Evolutionary conservation across 53 echinoderm and acorn worm species (phyloP).

Genomic region (Antedon mediterranea): DNA sequence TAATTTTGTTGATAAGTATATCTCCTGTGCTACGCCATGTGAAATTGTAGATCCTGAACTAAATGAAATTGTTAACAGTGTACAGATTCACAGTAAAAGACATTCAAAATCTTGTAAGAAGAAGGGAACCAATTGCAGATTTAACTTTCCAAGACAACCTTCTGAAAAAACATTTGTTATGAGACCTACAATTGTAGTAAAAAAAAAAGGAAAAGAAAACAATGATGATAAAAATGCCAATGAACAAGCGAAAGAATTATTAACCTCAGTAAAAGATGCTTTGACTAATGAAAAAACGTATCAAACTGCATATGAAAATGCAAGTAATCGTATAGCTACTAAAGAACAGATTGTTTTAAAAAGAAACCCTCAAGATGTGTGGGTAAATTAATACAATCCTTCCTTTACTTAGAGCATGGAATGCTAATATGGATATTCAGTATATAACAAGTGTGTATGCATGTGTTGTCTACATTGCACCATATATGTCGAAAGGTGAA

Average conservation of each 20-base stretch:
- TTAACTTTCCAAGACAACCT: slow-evolving; percentile 62
- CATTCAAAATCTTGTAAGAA: slow-evolving; percentile 43
- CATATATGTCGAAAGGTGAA: slow-evolving; percentile 56
- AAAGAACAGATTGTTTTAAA: slow-evolving; percentile 23
- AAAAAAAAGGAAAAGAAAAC: neutral
- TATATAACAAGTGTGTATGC: slow-evolving; percentile 34
- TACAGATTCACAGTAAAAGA: too few species aligned
- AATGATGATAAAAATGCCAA: neutral
- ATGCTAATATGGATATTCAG: slow-evolving; percentile 55
- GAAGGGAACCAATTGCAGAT: slow-evolving; percentile 39
- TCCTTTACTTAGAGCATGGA: slow-evolving; percentile 32
- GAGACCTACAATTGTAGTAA: neutral
- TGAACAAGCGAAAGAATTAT: too few species aligned
- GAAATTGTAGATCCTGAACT: slow-evolving; percentile 28
- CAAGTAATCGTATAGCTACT: slow-evolving; percentile 3
- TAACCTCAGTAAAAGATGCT: too few species aligned
- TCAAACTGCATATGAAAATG: slow-evolving; percentile 22
- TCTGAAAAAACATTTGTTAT: slow-evolving; percentile 33
- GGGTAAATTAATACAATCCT: slow-evolving; percentile 55
- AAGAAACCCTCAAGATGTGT: slow-evolving; percentile 25
- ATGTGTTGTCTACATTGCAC: slow-evolving; percentile 43
- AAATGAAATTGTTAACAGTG: slow-evolving; percentile 33
- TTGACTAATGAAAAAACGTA: too few species aligned
- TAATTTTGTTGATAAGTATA: slow-evolving; percentile 37
- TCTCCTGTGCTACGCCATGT: slow-evolving; percentile 37